Evolutionary conservation across 2,888 invertebrate species (phyloP), one percentile per base, ranked within the genome.

Genomic region (Euclidia mi): DNA sequence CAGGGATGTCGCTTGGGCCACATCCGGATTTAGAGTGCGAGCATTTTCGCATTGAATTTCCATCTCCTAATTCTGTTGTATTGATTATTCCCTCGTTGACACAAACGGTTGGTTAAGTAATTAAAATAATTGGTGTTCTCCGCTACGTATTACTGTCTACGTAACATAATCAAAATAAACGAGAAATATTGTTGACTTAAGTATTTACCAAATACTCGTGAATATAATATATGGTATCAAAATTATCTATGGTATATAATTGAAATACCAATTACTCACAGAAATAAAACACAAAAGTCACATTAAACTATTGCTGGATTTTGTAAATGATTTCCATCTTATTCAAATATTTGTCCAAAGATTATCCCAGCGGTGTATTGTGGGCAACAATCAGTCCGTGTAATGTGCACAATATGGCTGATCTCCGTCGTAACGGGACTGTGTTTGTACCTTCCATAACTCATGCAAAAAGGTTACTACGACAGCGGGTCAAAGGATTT

Each of bases 371-470:
- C 2, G 12, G 31, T 12, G 43, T 47, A 61, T 62, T 68, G 62
- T 65, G 50, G 35, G 31, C 37, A 52, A 52, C 56, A 68, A 59
- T 68, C 17, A 52, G 41, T 17, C 47, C 71, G 65, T 68, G 49
- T 71, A 62, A 58, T 68, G 44, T 56, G 57, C 58, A 53, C 53
- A 71, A 68, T 38, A 57, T 51, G 42, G 56, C 31, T 68, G 68
- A 62, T 68, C 59, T 62, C 38, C 15, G 40, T 51, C 50, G 43
- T 44, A 46, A 53, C 52, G 15, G 41, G 32, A 42, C 40, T 46
- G 48, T 62, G 65, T 71, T 64, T 70, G 69, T 62, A 42, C 45
- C 69, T 45, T 57, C 52, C 72, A 71, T 71, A 72, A 72, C 72
- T 71, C 71, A 70, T 61, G 61, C 61, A 66, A 64, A 69, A 72